Base-by-base conservation (phyloP, 2,888 invertebrate species). In the Seira sanloemensis region DNA sequence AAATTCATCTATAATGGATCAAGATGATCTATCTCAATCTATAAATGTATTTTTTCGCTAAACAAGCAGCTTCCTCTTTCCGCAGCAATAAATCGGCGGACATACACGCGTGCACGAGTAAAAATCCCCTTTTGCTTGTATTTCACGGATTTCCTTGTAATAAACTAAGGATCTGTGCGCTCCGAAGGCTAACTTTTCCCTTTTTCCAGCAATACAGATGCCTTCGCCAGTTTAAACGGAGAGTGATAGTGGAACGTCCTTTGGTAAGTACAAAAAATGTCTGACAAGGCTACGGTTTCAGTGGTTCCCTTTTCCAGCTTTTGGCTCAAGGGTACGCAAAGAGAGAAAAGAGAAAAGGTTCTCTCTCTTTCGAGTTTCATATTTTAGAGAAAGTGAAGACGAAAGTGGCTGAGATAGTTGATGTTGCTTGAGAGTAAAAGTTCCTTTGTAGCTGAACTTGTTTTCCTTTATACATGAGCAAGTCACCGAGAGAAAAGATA, bases 71-170 rank as follows among this genome's bases (percentile, higher is more conserved):
- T 80, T 80, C 80, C 80, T 75, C 80, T 80, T 80, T 80, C 80
- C 80, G 80, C 80, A 80, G 80, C 80, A 80, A 80, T 80, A 80
- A 80, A 80, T 80, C 80, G 69, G 75, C n/a, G n/a, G n/a, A n/a
- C n/a, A n/a, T n/a, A n/a, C n/a, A n/a, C n/a, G n/a, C n/a, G n/a
- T n/a, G n/a, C n/a, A 67, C 69, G 80, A 80, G 80, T 69, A 62
- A 74, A 80, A 80, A 80, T 80, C 80, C n/a, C n/a, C 80, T 75
- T 72, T 75, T 80, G 80, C 80, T n/a, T n/a, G 80, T 80, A 80
- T 80, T 80, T 80, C 75, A 80, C 80, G 80, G 80, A 80, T 80
- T 80, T 80, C 80, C 80, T 80, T 67, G 80, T 80, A 80, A 80
- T 80, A 80, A 80, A 80, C 80, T 80, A 58, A 74, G 67, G 79